Evolutionary conservation across 2,113 vertebrate species (phyloP).

Genomic region (Taxidea taxus): DNA sequence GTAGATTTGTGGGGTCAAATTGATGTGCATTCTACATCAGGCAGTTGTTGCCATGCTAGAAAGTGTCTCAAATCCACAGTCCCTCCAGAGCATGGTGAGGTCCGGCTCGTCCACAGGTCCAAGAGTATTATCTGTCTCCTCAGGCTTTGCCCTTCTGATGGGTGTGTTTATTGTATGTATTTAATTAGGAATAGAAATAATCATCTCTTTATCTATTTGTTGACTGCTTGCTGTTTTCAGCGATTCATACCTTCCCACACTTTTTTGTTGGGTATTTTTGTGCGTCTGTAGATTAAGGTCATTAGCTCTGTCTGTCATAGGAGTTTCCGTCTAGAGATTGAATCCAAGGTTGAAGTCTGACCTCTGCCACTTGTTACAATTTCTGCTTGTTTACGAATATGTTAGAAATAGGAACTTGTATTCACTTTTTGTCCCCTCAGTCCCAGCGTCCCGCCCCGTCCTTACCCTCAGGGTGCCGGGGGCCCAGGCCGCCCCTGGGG

Average conservation of each 20-base stretch:
- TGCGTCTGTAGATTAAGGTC: neutral
- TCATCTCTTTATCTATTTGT: neutral
- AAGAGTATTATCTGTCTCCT: neutral
- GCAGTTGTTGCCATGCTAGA: neutral
- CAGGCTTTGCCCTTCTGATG: neutral
- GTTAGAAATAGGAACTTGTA: neutral
- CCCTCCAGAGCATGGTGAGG: fast-evolving
- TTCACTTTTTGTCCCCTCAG: neutral
- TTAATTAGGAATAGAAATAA: neutral
- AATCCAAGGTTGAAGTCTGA: neutral
- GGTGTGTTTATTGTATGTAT: neutral
- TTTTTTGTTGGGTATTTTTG: neutral
- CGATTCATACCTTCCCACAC: neutral
- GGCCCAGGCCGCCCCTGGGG: neutral
- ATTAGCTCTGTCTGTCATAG: neutral
- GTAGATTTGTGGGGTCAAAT: neutral
- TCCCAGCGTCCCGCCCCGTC: conserved; percentile 45
- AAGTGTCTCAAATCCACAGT: neutral
- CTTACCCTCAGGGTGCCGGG: neutral
- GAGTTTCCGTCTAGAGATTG: neutral
- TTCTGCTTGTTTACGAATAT: neutral
- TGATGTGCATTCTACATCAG: neutral
- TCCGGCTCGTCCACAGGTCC: neutral
- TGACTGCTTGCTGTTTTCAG: neutral
- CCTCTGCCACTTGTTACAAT: neutral